phyloP scores from a whole-genome alignment of 2,113 vertebrate species.

The Oreochromis spilurus region DNA sequence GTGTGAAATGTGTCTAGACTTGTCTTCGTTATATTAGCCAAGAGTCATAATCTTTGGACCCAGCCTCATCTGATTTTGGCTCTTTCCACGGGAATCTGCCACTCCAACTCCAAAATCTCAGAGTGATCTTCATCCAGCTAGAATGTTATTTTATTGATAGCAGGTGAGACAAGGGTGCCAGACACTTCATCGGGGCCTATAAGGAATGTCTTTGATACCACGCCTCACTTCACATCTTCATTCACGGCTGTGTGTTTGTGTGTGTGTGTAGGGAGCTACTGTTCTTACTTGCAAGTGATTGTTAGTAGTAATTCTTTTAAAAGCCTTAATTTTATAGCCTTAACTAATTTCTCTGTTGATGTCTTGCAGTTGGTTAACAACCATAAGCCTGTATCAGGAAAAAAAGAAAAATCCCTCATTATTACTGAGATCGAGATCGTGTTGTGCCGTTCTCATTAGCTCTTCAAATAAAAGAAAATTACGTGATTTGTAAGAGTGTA shows the following conservation, averaged over 20 bases:
- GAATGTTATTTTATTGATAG: constrained; percentile 19
- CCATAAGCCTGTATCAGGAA: neutral
- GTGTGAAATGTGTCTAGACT: neutral
- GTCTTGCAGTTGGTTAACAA: neutral
- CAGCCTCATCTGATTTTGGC: neutral
- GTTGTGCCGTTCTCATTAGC: neutral
- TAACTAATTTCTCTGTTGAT: constrained; percentile 22
- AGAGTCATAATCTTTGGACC: neutral
- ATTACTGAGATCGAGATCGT: neutral
- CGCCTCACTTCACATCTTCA: constrained; percentile 12
- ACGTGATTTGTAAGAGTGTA: neutral
- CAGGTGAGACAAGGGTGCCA: constrained; percentile 7
- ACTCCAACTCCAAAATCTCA: neutral
- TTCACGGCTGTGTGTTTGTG: constrained; percentile 8
- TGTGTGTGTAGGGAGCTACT: neutral
- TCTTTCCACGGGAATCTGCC: neutral
- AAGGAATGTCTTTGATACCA: constrained; percentile 45
- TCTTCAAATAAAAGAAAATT: neutral
- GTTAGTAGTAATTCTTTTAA: constrained; percentile 8
- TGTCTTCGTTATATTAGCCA: neutral
- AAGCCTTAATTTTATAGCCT: constrained; percentile 50
- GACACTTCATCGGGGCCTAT: constrained; percentile 2
- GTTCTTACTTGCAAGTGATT: constrained; percentile 7
- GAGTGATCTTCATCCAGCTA: constrained; percentile 6
- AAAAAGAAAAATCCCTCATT: neutral